A percentile compares a stretch with the other conserved stretches of the same genome.
Conservation (phyloP, 1,140 invertebrate species). For the Ganaspis sp. region DNA sequence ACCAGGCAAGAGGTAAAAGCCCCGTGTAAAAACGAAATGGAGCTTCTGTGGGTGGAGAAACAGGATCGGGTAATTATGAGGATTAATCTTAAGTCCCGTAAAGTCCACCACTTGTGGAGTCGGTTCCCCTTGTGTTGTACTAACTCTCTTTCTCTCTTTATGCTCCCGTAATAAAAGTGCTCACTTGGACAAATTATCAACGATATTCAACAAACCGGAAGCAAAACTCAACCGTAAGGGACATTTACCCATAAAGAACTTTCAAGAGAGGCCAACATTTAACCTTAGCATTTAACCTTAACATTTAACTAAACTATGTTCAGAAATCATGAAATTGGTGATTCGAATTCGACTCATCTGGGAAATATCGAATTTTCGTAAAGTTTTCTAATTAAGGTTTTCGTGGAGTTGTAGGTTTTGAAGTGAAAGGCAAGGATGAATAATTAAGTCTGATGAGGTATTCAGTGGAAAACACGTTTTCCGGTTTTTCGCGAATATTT, state of each 20-base stretch:
- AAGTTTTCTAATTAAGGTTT: no score
- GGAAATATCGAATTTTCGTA: no score
- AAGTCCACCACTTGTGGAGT: conserved; percentile 76
- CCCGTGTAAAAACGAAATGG: conserved; percentile 66
- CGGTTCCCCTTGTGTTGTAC: conserved; percentile 32
- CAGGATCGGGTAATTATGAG: conserved; percentile 71
- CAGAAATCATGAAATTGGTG: no score
- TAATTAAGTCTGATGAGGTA: not conserved
- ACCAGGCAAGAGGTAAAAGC: conserved; percentile 45
- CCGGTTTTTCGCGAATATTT: not conserved
- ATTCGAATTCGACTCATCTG: no score
- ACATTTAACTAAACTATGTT: no score
- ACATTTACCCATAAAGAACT: no score
- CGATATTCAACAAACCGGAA: not conserved
- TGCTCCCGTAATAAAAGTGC: conserved; percentile 46
- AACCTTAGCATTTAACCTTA: no score
- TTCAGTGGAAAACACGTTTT: not conserved
- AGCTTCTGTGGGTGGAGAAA: conserved; percentile 51
- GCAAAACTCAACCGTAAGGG: no score
- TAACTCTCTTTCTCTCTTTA: conserved; percentile 27
- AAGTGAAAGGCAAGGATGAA: not conserved
- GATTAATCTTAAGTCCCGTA: conserved; percentile 76
- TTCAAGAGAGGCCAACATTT: no score
- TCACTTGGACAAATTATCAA: conserved; percentile 18
- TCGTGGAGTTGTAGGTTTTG: no score